Evolutionary conservation across 2,888 invertebrate species (phyloP), one percentile per base, ranked within the genome.

Genomic region (Scaptomyza tumidula): DNA sequence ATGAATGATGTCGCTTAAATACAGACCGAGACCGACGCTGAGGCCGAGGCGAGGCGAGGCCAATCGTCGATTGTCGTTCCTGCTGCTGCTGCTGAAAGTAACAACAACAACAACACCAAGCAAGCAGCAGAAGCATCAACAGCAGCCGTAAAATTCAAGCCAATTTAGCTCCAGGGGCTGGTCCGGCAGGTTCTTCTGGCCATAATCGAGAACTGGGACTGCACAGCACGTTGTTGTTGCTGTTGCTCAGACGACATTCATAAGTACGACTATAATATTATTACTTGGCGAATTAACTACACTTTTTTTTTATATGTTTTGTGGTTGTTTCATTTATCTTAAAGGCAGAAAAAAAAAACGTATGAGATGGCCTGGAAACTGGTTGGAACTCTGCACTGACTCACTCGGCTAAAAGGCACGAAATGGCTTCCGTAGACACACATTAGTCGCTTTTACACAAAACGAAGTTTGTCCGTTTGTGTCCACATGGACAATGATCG

Each of bases 401-500:
- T 76, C 76, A 78, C 41, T 41, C 62, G 63, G 81, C 76, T 82
- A 86, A 80, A 74, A 85, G 82, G 76, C 89, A 82, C 86, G 88
- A 85, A 78, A 80, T 85, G 82, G 89, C 89, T 88, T 88, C 89
- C 89, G 89, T 89, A 83, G 88, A 89, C 75, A 75, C 88, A 88
- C 89, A 89, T 88, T 88, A 88, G 89, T 85, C 85, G 89, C 89
- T 81, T 84, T 86, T 81, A 89, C 89, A 86, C 88, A 85, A 87
- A 86, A 79, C 63, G 67, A 43, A 65, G 10, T 11, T 41, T 48
- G 71, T 71, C 73, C 54, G 73, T 62, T 58, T 16, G 41, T 16
- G 39, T 39, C 39, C 39, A 39, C 48, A 31, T 59, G 61, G 60
- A 63, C 67, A 72, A 75, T 65, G 76, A 60, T 59, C 66, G 46